Base-by-base conservation (phyloP, 1,140 invertebrate species). In the Drosophila ohnishii region DNA sequence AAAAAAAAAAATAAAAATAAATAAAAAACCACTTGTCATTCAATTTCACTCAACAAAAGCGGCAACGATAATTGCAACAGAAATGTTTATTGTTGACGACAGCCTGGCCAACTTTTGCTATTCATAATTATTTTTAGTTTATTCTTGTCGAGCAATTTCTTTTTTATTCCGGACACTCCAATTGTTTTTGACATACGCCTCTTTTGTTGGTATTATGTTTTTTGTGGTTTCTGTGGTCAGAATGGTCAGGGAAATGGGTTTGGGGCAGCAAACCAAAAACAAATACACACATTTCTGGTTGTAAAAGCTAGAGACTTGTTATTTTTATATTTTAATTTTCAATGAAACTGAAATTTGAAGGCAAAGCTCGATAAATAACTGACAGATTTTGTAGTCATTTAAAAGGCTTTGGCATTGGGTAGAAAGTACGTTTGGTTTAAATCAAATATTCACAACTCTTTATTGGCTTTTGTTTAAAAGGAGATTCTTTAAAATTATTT, bases 91-190 rank as follows among this genome's bases (percentile, higher is more conserved):
- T 37, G 39, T 37, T 71, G 50, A 22, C 62, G 65, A 47, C 61
- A 82, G 47, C 32, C 58, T n/a, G 45, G 30, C 48, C 25, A 78
- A 86, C 64, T 82, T 87, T 87, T 64, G 6, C 37, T 32, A 30
- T 67, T 48, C 64, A 50, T 82, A 75, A 71, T 79, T 79, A 84
- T 80, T 84, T 86, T 69, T 82, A 81, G 69, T 85, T 76, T 76
- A 75, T 64, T 75, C 32, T 37, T 44, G 59, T 53, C 59, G 13
- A 28, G 35, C 48, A 82, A 70, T 84, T 69, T n/a, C 25, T 28
- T 35, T 30, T 74, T 74, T 50, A 34, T 19, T 35, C 32, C 4
- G 28, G 30, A 40, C 16, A 10, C 28, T 44, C 35, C 1, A 37
- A 57, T 66, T 75, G 73, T 59, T 75, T 71, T 53, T 66, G 60